Conservation (phyloP, 2,888 invertebrate species). For the Lasioglossum villosulum region DNA sequence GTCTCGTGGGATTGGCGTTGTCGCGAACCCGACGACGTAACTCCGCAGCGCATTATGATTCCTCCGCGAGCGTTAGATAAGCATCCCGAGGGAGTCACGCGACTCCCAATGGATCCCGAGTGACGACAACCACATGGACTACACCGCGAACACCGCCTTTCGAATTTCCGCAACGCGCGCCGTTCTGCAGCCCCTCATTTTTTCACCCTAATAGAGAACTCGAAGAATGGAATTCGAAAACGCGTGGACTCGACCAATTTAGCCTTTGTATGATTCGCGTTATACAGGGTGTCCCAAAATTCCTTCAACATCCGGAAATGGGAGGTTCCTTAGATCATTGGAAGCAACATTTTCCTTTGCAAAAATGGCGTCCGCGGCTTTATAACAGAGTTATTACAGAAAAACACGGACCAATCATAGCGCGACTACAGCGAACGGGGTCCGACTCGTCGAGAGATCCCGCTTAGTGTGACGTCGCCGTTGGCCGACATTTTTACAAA, state of each 20-base stretch:
- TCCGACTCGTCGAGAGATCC: too few relatives aligned
- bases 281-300: too few relatives aligned
- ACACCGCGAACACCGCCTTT: slow-evolving; percentile 5
- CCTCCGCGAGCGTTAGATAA: slow-evolving; percentile 59
- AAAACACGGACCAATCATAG: too few relatives aligned
- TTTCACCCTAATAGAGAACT: neutral
- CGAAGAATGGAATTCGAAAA: neutral
- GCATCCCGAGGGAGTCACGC: slow-evolving; percentile 64
- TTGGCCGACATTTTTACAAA: too few relatives aligned
- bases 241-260: neutral
- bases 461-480: too few relatives aligned
- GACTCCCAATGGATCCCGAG: slow-evolving; percentile 59
- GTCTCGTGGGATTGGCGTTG: slow-evolving; percentile 51
- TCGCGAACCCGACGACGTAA: slow-evolving; percentile 28
- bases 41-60: slow-evolving; percentile 51
- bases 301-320: too few relatives aligned
- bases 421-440: too few relatives aligned
- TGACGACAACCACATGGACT: slow-evolving; percentile 60
- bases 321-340: too few relatives aligned
- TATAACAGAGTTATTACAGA: too few relatives aligned
- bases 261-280: neutral
- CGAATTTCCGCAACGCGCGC: slow-evolving; percentile 25
- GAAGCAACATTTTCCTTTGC: too few relatives aligned
- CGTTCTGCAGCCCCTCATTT: neutral
- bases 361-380: too few relatives aligned